These are phyloP conservation scores for Rhinoderma darwinii DNA, from an alignment of 2,113 vertebrate species.

Conservation along the genomic window DNA sequence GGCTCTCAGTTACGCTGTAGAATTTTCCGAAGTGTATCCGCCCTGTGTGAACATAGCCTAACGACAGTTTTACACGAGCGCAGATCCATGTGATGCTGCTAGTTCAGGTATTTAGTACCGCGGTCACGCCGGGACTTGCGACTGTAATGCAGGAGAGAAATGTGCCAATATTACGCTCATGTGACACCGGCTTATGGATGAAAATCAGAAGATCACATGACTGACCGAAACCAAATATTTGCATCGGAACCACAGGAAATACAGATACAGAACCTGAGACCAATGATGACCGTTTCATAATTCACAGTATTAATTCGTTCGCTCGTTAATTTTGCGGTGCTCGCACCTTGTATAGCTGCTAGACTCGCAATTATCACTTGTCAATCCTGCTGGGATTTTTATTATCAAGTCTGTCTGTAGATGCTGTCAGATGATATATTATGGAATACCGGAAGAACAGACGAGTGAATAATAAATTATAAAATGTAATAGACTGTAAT, in stretches of 20 bases:
- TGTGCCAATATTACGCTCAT: neutral
- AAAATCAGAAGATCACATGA: too few species aligned
- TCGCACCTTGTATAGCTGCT: neutral
- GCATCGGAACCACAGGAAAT: neutral
- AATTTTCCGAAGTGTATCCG: too few species aligned
- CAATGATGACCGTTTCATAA: neutral
- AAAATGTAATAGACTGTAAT: too few species aligned
- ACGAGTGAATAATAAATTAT: neutral
- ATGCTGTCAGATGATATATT: neutral
- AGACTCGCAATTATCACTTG: neutral
- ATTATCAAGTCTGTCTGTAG: neutral
- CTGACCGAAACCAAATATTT: neutral
- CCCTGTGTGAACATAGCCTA: too few species aligned
- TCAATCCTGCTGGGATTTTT: neutral
- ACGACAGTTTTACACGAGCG: too few species aligned
- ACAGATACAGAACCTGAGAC: neutral
- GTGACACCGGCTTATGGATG: neutral
- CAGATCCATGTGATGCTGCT: too few species aligned
- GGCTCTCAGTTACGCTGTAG: too few species aligned
- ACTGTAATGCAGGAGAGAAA: too few species aligned
- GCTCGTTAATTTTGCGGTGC: neutral
- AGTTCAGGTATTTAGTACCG: too few species aligned
- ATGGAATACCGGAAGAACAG: neutral
- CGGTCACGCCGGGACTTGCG: too few species aligned
- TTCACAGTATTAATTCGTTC: neutral